Percentiles rank a stretch among this genome's conserved stretches.
phyloP scores from a whole-genome alignment of 2,888 invertebrate species.

The Cataglyphis altisquamis region DNA sequence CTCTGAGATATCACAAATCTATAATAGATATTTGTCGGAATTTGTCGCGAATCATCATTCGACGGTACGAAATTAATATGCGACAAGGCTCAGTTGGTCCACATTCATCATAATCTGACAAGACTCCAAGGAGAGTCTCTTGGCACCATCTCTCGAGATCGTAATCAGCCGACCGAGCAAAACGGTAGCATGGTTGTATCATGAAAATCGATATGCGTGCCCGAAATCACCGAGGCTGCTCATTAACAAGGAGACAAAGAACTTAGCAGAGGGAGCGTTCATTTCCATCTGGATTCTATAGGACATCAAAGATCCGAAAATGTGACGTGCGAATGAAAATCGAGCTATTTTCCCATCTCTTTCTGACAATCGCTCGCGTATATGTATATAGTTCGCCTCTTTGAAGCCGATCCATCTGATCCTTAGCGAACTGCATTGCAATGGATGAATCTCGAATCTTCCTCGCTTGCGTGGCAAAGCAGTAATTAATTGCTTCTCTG shows the following conservation, averaged over 20 bases:
- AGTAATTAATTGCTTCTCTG: too few relatives aligned
- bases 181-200: not conserved
- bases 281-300: not conserved
- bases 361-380: not conserved
- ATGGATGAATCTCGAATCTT: too few relatives aligned
- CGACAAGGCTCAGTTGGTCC: not conserved
- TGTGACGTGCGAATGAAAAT: not conserved
- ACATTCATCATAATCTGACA: not conserved
- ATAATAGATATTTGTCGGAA: not conserved
- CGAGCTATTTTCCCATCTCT: not conserved
- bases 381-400: not conserved
- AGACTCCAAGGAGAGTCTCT: not conserved
- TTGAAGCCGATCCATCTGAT: not conserved
- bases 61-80: not conserved
- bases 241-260: slow-evolving; percentile 32
- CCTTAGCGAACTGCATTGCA: too few relatives aligned
- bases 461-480: too few relatives aligned
- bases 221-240: slow-evolving; percentile 1
- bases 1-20: not conserved
- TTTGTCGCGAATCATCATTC: not conserved
- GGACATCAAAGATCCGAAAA: slow-evolving; percentile 5
- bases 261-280: not conserved
- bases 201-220: slow-evolving; percentile 16
- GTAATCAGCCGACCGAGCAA: not conserved
- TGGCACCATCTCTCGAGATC: not conserved